Conservation (phyloP, 2,888 invertebrate genomes). For the Sclerodermus sp. region DNA sequence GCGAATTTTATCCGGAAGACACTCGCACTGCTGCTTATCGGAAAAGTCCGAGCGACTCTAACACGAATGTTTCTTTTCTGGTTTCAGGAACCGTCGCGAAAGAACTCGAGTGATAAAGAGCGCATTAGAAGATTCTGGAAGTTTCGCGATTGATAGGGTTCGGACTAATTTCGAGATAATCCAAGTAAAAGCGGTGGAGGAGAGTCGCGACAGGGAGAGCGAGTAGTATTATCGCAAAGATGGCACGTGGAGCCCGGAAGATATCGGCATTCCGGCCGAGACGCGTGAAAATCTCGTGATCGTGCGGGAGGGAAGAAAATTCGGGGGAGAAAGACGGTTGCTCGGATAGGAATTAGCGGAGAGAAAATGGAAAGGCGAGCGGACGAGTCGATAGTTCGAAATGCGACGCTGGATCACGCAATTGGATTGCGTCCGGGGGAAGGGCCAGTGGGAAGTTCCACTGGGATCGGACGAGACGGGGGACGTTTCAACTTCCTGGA, state of each 20-base stretch:
- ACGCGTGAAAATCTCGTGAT: slow-evolving; percentile 40
- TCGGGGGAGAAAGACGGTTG: background rate
- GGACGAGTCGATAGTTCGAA: too few species aligned
- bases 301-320: slow-evolving; percentile 1
- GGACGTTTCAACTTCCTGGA: background rate
- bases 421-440: too few species aligned
- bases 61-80: slow-evolving; percentile 1
- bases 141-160: slow-evolving; percentile 12
- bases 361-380: background rate
- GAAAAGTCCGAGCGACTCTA: too few species aligned
- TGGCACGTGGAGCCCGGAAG: slow-evolving; percentile 18
- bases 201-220: background rate
- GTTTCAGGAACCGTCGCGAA: slow-evolving; percentile 21
- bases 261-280: slow-evolving; percentile 26
- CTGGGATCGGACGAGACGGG: too few species aligned
- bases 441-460: too few species aligned
- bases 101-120: slow-evolving; percentile 22
- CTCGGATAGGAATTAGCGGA: too few species aligned
- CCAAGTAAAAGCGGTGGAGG: background rate
- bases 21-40: too few species aligned
- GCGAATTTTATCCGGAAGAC: too few species aligned
- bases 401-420: too few species aligned
- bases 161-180: too few species aligned
- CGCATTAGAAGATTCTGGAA: slow-evolving; percentile 11
- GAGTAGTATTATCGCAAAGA: slow-evolving; percentile 10